These are phyloP conservation scores for Cryptotermes secundus DNA, from an alignment of 1,140 invertebrate genomes.

Conservation along the genomic window DNA sequence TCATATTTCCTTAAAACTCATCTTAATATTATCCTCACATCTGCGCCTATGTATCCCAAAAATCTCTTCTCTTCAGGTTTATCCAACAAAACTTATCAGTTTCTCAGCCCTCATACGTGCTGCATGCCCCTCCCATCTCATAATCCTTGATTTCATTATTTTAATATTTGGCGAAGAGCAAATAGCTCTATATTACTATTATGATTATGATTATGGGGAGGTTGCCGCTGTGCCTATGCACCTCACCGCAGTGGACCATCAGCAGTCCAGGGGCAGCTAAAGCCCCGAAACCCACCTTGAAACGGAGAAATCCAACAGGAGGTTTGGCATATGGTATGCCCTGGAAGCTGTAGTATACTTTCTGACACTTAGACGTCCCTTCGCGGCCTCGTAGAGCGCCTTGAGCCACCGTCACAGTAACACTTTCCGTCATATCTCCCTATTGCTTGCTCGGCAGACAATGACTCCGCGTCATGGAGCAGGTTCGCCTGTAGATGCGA, in stretches of 20 bases:
- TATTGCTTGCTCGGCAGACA: neutral
- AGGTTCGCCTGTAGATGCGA: neutral
- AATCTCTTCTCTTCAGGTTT: too few relatives aligned
- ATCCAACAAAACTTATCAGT: too few relatives aligned
- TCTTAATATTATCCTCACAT: too few relatives aligned
- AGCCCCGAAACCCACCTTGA: conserved; percentile 41
- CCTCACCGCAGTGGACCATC: neutral
- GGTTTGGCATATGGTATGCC: conserved; percentile 48
- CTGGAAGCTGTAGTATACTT: conserved; percentile 39
- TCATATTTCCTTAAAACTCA: too few relatives aligned
- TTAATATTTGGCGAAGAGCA: too few relatives aligned
- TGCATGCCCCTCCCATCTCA: too few relatives aligned
- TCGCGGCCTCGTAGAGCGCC: conserved; percentile 12
- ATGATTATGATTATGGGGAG: too few relatives aligned
- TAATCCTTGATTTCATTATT: too few relatives aligned
- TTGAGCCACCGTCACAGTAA: conserved; percentile 22
- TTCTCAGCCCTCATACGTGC: too few relatives aligned
- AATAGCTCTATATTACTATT: too few relatives aligned
- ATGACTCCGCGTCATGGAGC: neutral
- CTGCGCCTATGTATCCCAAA: too few relatives aligned
- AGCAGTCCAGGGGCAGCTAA: neutral
- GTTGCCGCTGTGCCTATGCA: too few relatives aligned
- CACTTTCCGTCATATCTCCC: neutral
- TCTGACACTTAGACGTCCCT: neutral
- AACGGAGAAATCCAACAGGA: conserved; percentile 45